These are phyloP conservation scores for Cynocephalus volans DNA, from an alignment of 2,113 vertebrate genomes.

Conservation along the genomic window DNA sequence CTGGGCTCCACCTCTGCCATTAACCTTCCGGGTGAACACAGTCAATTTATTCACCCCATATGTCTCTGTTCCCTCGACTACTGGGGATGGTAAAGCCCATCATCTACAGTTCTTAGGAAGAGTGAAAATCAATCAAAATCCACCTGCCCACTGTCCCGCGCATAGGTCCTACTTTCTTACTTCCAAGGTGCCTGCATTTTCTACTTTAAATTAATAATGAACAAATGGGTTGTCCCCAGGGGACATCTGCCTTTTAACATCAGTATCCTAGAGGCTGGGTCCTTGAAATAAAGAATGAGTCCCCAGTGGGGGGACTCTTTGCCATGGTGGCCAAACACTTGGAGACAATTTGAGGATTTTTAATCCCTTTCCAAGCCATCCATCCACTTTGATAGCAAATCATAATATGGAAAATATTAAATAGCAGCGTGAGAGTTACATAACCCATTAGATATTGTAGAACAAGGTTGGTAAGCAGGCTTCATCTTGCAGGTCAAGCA, in stretches of 20 bases:
- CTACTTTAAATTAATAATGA: background rate
- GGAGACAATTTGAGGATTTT: background rate
- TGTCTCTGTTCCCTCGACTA: background rate
- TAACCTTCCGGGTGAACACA: rapidly evolving
- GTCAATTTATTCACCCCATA: rapidly evolving
- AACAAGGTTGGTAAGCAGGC: background rate
- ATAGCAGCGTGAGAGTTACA: rapidly evolving
- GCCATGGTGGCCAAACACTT: rapidly evolving
- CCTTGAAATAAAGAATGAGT: rapidly evolving
- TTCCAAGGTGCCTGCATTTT: background rate
- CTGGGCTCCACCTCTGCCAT: rapidly evolving
- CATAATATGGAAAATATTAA: background rate
- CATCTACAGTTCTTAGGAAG: rapidly evolving
- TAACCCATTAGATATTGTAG: rapidly evolving
- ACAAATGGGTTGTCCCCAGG: background rate
- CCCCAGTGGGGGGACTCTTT: rapidly evolving
- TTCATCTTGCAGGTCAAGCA: background rate
- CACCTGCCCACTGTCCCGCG: background rate
- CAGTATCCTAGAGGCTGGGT: no score
- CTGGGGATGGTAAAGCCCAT: rapidly evolving
- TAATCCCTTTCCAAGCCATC: background rate
- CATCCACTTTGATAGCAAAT: background rate
- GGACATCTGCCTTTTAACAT: background rate
- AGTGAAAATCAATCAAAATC: background rate
- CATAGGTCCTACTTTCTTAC: background rate